Base-by-base conservation (phyloP, 2,888 invertebrate species). In the Rhogogaster chlorosoma region DNA sequence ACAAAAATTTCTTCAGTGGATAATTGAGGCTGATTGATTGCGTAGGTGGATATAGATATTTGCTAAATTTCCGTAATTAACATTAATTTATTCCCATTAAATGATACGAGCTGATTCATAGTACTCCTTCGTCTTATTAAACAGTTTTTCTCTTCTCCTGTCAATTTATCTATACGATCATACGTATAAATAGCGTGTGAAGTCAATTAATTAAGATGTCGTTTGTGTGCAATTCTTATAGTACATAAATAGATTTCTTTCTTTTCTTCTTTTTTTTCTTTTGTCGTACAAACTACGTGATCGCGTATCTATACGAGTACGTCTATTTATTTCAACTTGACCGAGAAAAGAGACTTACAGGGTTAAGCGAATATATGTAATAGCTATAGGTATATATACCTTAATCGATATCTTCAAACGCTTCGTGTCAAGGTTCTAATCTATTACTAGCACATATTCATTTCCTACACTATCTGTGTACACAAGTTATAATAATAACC, bases 271-370 rank as follows among this genome's bases (percentile, higher is more conserved):
- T 49, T 18, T 49, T 18, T 5, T 49, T 49, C 4, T 4, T 3
- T 53, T 53, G n/a, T 53, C n/a, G n/a, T n/a, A 61, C 22, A 26
- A 61, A 61, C n/a, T 61, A 61, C 61, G 26, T 12, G 61, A 26
- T 26, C 61, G 22, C 26, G 57, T n/a, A 26, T 12, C 10, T 26
- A n/a, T n/a, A 9, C 12, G 45, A 45, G 15, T 61, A 26, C 10
- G 61, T 61, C 26, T 26, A 61, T 61, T 61, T 61, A 61, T 61
- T 61, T 61, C 61, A 61, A 61, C 61, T 61, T 61, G 61, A 61
- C 61, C 61, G 61, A 53, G 26, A 26, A 61, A 26, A 61, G 26
- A 61, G 26, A 4, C 61, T 12, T 10, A 53, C 26, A 61, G 61
- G 61, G 61, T 61, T 22, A 12, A 61, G 61, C 26, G 26, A 26